phyloP scores from a whole-genome alignment of 1,140 invertebrate species.

The Bombus superbus region DNA sequence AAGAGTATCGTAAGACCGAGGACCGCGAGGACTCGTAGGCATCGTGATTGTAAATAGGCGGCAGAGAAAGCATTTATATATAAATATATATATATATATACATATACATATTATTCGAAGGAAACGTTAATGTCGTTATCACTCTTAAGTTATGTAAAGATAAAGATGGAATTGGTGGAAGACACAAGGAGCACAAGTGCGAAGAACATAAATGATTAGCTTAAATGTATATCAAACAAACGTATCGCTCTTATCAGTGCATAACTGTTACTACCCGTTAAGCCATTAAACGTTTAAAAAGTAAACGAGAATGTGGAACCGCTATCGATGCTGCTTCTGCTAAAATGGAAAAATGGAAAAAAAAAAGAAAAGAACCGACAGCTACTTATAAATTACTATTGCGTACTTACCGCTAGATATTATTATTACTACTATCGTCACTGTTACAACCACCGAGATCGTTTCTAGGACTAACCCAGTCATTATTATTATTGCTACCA shows the following conservation, averaged over 20 bases:
- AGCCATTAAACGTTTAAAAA: slow-evolving; percentile 50
- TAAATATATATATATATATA: not conserved
- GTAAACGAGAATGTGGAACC: slow-evolving; percentile 16
- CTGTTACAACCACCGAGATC: slow-evolving; percentile 53
- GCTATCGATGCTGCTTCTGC: slow-evolving; percentile 54
- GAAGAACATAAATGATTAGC: slow-evolving; percentile 46
- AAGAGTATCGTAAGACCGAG: slow-evolving; percentile 38
- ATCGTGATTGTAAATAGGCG: slow-evolving; percentile 64
- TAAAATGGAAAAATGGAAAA: slow-evolving; percentile 25
- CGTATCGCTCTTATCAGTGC: slow-evolving; percentile 57
- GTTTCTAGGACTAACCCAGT: slow-evolving; percentile 44
- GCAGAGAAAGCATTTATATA: slow-evolving; percentile 72
- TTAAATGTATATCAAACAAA: slow-evolving; percentile 75
- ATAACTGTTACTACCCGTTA: slow-evolving; percentile 67
- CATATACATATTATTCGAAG: slow-evolving; percentile 56
- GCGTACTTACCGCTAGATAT: slow-evolving; percentile 63
- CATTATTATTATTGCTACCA: slow-evolving; percentile 67
- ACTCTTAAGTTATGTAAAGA: slow-evolving; percentile 70
- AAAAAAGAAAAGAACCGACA: slow-evolving; percentile 25
- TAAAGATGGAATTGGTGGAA: not conserved
- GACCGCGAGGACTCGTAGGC: not conserved
- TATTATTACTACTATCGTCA: slow-evolving; percentile 60
- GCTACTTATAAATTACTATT: slow-evolving; percentile 63
- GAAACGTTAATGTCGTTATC: slow-evolving; percentile 71
- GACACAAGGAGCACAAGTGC: too few species aligned